Base-by-base conservation (phyloP, 1,140 invertebrate species). In the Ephestia elutella region DNA sequence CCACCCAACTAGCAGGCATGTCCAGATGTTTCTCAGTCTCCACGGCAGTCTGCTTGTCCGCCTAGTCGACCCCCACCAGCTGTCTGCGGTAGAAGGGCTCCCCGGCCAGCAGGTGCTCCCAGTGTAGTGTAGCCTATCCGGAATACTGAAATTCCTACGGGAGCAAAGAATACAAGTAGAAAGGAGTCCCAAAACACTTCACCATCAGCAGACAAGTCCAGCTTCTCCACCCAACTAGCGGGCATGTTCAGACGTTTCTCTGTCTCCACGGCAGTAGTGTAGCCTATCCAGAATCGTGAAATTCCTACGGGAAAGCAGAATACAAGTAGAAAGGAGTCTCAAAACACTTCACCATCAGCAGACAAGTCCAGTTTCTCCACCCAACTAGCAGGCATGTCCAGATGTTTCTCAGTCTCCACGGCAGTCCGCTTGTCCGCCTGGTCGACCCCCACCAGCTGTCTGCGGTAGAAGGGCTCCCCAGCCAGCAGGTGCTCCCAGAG, bases 201-300 rank as follows among this genome's bases (percentile, higher is more conserved):
- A 95, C 94, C 92, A 75, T 91, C 86, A 63, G 90, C 85, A 0
- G 92, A 86, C 18, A 97, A 91, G 53, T 92, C 86, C 7, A 97
- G 90, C 48, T 92, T 90, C 54, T 91, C 89, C 4, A 95, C 93
- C 93, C 96, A 97, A 30, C 94, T 94, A 10, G 88, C 78, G 0
- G 96, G 95, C 90, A 96, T 93, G 66, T 96, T 94, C 18, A 97
- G 84, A 83, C 94, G 93, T 76, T 95, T 95, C 65, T 94, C 92
- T 1, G 78, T 80, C 5, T 91, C 86, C 30, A 90, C 74, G 9
- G 89, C 82, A 0, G 86, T 78, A n/a, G n/a, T n/a, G n/a, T n/a
- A n/a, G n/a, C n/a, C n/a, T n/a, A n/a, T n/a, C n/a, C n/a, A n/a
- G n/a, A n/a, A n/a, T n/a, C n/a, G n/a, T n/a, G n/a, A n/a, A n/a